These are phyloP conservation scores for Acridotheres tristis DNA, from an alignment of 2,797 vertebrate genomes.

Conservation along the genomic window DNA sequence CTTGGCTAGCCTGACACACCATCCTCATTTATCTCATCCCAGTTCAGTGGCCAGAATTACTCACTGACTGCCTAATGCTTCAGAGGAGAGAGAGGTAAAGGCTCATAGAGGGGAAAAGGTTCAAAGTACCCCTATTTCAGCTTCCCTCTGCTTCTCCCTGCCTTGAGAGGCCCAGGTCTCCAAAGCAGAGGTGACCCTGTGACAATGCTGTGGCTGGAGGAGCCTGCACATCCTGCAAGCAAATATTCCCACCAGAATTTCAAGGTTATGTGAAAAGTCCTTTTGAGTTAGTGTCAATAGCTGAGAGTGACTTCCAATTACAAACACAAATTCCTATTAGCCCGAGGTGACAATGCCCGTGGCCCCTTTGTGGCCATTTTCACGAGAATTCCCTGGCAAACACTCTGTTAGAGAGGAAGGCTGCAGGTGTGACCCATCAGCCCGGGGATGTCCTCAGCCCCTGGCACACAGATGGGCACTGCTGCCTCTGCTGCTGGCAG, in stretches of 20 bases:
- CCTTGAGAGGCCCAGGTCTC: background rate
- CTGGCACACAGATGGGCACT: background rate
- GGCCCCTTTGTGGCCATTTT: background rate
- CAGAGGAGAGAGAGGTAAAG: background rate
- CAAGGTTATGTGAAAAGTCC: background rate
- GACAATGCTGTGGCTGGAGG: background rate
- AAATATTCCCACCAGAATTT: background rate
- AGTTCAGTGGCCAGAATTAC: background rate
- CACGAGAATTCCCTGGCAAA: background rate
- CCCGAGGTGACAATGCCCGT: fast-evolving
- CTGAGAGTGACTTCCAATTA: background rate
- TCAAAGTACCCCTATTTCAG: background rate
- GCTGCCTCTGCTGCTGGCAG: background rate
- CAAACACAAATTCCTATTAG: background rate
- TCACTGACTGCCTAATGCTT: background rate
- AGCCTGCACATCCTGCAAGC: background rate
- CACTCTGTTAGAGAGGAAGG: background rate
- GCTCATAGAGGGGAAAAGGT: background rate
- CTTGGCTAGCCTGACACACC: background rate
- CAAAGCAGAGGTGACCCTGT: conserved; percentile 1
- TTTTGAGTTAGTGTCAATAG: background rate
- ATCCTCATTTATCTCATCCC: background rate
- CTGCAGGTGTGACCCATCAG: background rate
- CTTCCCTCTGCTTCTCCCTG: background rate
- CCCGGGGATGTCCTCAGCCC: background rate